Evolutionary conservation across 2,797 vertebrate genomes (phyloP), one percentile per base, ranked within the genome.

Genomic region (Rhinogobio ventralis): DNA sequence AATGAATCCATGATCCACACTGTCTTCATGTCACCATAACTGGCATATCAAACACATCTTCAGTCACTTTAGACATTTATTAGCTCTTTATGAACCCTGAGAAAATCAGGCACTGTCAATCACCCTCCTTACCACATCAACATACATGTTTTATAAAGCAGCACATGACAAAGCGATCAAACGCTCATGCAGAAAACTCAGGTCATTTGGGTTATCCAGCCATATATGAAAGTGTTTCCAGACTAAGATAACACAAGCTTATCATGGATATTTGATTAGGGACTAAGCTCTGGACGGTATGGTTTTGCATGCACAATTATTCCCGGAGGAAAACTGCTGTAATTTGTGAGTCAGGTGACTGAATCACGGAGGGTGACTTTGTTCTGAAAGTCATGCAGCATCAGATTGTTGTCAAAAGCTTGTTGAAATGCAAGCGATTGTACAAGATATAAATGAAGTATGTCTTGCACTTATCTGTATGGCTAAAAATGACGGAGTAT

Each of bases 1-100:
- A 68, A 87, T 69, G 45, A 74, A 89, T 83, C 55, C 69, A 55
- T 78, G 86, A 60, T 73, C 72, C 60, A 72, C 46, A 79, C 77
- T 73, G 76, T 57, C 71, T 85, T 17, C 10, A 66, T 87, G 85
- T 57, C 83, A 42, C 64, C 25, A n/a, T 83, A 77, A 83, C 79
- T 89, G 71, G 72, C 45, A 49, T 77, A 30, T 19, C 23, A 60
- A 78, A 73, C 53, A 49, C 25, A 75, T 83, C 79, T 75, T 66
- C 81, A 39, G 28, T 67, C 71, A 25, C 45, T 67, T 30, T 33
- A 66, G 45, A 51, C 55, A 45, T 36, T 33, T 76, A 75, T 20
- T 67, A 81, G 14, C 25, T 42, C 25, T 76, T 25, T 78, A 84
- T 53, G 30, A 76, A 75, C 51, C 73, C 39, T 53, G 53, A 53